A percentile compares a stretch with the other conserved stretches of the same genome.
phyloP scores from a whole-genome alignment of 2,797 vertebrate genomes.

The Cryptoblepharus egeriae region DNA sequence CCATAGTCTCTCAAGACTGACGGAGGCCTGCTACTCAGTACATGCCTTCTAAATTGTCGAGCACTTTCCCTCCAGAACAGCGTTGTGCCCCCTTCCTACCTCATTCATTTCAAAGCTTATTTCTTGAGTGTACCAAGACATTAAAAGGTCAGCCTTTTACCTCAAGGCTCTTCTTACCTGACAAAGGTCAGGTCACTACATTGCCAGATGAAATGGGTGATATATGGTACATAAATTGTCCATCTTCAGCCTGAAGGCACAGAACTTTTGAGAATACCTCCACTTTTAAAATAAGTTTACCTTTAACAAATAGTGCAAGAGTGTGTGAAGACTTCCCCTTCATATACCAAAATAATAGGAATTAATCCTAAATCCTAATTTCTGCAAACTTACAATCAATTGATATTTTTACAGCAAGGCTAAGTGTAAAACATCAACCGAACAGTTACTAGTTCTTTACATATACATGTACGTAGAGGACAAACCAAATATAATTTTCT shows the following conservation, averaged over 20 bases:
- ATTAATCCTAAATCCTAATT: too few relatives aligned
- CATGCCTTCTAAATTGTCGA: slow-evolving; percentile 47
- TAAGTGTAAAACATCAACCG: slow-evolving; percentile 20
- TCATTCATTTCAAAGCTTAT: slow-evolving; percentile 36
- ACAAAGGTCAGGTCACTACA: slow-evolving; percentile 17
- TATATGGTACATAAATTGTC: not conserved
- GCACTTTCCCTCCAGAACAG: slow-evolving; percentile 53
- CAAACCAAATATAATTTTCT: not conserved
- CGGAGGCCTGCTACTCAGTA: too few relatives aligned
- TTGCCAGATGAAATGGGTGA: not conserved
- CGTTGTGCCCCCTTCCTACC: slow-evolving; percentile 11
- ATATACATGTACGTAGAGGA: not conserved
- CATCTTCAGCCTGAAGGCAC: not conserved
- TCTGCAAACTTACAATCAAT: not conserved
- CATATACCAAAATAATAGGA: not conserved
- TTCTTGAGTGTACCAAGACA: slow-evolving; percentile 43
- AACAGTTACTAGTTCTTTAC: not conserved
- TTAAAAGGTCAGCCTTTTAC: slow-evolving; percentile 51
- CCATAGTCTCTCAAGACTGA: too few relatives aligned
- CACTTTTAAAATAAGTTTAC: not conserved
- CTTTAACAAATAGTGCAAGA: not conserved
- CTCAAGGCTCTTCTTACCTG: not conserved
- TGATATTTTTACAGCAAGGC: not conserved
- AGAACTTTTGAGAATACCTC: not conserved
- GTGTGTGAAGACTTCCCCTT: not conserved